Evolutionary conservation across 1,140 invertebrate genomes (phyloP), one percentile per base, ranked within the genome.

Genomic region (Aphelenchoides fujianensis): DNA sequence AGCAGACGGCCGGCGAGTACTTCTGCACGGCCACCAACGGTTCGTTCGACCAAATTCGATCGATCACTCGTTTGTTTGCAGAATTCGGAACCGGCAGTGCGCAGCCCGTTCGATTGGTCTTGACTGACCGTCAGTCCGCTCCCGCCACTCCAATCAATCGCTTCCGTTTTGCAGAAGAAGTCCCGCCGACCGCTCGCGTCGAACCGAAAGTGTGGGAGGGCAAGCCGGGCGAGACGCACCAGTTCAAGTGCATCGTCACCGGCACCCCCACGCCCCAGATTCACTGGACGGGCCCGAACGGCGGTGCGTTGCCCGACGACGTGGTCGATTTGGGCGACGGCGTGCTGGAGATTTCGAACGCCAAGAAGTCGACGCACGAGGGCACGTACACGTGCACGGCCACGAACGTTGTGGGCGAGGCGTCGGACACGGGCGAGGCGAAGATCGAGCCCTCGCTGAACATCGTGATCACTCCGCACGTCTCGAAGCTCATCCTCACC

Each of bases 171-270:
- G 57, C 35, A 82, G 81, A 84, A 32, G 79, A 81, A 68, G 75
- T 71, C 27, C 81, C 81, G 37, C 82, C 82, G 61, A 83, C 81
- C 2, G 81, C 82, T 5, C 67, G 75, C 2, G 81, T 83, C 9
- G 80, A 82, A 55, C 82, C 82, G 9, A 79, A 83, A 23, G 77
- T 83, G 23, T 83, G 81, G 75, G 80, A 83, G 48, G 82, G 82
- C 19, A 70, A 84, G 59, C 81, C 80, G 31, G 81, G 82, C 23
- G 76, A 83, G 7, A 69, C 41, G 12, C 80, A 84, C 37, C 73
- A 81, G 70, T 84, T 83, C 70, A 77, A 74, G 57, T 83, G 81
- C 64, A 68, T 75, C 41, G 68, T 70, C 36, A 82, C 80, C 48
- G 69, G 61, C 16, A n/a, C 55, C 27, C 72, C 63, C 41, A 35